These are phyloP conservation scores for Chrysolina americana DNA, from an alignment of 2,888 invertebrate species.

Conservation along the genomic window DNA sequence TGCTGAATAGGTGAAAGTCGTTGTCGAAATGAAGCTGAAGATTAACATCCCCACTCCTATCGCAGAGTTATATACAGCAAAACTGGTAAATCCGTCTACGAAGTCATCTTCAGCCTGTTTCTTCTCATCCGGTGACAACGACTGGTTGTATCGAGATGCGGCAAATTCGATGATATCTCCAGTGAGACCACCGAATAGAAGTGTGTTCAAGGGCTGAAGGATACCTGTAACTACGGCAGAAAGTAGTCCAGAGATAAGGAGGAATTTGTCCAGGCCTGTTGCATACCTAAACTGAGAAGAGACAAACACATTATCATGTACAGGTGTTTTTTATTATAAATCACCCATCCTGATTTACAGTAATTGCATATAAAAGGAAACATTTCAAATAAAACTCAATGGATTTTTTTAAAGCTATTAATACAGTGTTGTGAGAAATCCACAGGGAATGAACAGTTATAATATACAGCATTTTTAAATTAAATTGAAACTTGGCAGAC, in stretches of 20 bases:
- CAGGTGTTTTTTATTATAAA: no score
- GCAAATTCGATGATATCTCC: conserved; percentile 73
- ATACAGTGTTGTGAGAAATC: no score
- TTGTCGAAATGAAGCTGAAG: conserved; percentile 77
- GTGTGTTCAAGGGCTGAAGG: conserved; percentile 78
- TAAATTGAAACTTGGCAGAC: no score
- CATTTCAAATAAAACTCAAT: no score
- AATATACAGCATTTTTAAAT: no score
- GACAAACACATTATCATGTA: neutral
- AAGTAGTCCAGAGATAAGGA: conserved; percentile 74
- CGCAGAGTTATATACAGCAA: conserved; percentile 76
- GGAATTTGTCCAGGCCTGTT: conserved; percentile 72
- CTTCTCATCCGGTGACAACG: conserved; percentile 45
- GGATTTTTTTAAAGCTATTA: no score
- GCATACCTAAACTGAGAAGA: conserved; percentile 78
- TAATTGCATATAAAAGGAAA: no score
- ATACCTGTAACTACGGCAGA: conserved; percentile 75
- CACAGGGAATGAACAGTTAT: no score
- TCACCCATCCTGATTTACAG: no score
- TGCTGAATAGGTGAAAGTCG: conserved; percentile 80
- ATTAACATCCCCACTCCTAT: conserved; percentile 76
- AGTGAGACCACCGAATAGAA: conserved; percentile 78
- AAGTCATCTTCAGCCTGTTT: conserved; percentile 68
- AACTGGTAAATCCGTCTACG: conserved; percentile 71
- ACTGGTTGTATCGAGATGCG: conserved; percentile 20